Base-by-base conservation (phyloP, 2,888 invertebrate genomes). In the Mythimna impura region DNA sequence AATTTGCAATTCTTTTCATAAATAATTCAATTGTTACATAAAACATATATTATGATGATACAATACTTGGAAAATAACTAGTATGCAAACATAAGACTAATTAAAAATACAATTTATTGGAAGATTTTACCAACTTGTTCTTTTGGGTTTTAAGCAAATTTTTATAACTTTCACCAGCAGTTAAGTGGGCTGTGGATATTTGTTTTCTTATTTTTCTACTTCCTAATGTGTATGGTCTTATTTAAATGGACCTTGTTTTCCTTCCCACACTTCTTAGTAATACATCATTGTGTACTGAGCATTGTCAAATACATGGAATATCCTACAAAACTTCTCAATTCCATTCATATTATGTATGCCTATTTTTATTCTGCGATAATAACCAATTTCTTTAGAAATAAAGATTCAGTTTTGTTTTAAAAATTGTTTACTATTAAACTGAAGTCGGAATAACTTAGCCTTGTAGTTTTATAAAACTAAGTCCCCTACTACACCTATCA, bases 181-280 rank as follows among this genome's bases (percentile, higher is more conserved):
- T 65, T 54, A 80, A 69, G 77, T 81, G 55, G 73, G 66, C 60
- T 77, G 55, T 60, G 63, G 52, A 14, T 63, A 54, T 63, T 64
- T 76, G 52, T 68, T 58, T 69, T 22, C 52, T 36, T 47, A 69
- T 66, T 61, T 67, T 64, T 67, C 22, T 50, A 78, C 34, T 81
- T 78, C 63, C 66, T 81, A 47, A 43, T 69, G 34, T 34, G 47
- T 61, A 47, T 68, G 62, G 25, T 50, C 54, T 30, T 50, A 66
- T 52, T 81, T 77, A 66, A 66, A 73, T 65, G 54, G n/a, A 70
- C 57, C 57, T 61, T 73, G 47, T 73, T 80, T 70, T 81, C 50
- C 73, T 73, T 80, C 70, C 73, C 78, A 80, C 81, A 81, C 57
- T 73, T 78, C 40, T 73, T 54, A 70, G 64, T 65, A 67, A 50